A percentile compares a stretch with the other conserved stretches of the same genome.
Evolutionary conservation across 2,888 invertebrate species (phyloP).

Genomic region (Schizotus pectinicornis): DNA sequence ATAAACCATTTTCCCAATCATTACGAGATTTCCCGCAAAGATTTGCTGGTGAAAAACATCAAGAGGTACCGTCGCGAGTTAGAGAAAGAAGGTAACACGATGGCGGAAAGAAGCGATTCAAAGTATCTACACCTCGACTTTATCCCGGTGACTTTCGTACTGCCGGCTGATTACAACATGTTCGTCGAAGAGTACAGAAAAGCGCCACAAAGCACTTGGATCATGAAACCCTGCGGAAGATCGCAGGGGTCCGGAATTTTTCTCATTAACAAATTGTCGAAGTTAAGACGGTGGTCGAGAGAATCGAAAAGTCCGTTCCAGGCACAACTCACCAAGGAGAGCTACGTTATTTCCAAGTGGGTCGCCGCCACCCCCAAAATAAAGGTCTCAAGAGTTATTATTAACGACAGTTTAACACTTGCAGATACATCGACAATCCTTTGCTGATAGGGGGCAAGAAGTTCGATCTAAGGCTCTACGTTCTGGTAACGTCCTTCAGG

Average conservation of each 20-base stretch:
- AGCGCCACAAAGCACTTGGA: conserved; percentile 95
- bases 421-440: conserved; percentile 90
- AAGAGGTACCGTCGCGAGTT: conserved; percentile 92
- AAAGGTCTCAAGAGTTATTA: too few species aligned
- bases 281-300: conserved; percentile 88
- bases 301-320: conserved; percentile 87
- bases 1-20: conserved; percentile 98
- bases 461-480: conserved; percentile 91
- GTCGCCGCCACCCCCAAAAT: too few species aligned
- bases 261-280: conserved; percentile 92
- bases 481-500: conserved; percentile 90
- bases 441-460: conserved; percentile 94
- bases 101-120: conserved; percentile 83
- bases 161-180: conserved; percentile 96
- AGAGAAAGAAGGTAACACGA: conserved; percentile 85
- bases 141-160: conserved; percentile 90
- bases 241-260: conserved; percentile 96
- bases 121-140: conserved; percentile 87
- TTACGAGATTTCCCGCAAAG: conserved; percentile 93
- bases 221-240: conserved; percentile 96
- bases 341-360: conserved; percentile 93
- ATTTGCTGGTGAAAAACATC: conserved; percentile 94
- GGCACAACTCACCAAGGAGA: conserved; percentile 84
- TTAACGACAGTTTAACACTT: conserved; percentile 31
- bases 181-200: conserved; percentile 96